Conservation (phyloP, 2,797 vertebrate genomes). For the Pogoniulus pusillus region DNA sequence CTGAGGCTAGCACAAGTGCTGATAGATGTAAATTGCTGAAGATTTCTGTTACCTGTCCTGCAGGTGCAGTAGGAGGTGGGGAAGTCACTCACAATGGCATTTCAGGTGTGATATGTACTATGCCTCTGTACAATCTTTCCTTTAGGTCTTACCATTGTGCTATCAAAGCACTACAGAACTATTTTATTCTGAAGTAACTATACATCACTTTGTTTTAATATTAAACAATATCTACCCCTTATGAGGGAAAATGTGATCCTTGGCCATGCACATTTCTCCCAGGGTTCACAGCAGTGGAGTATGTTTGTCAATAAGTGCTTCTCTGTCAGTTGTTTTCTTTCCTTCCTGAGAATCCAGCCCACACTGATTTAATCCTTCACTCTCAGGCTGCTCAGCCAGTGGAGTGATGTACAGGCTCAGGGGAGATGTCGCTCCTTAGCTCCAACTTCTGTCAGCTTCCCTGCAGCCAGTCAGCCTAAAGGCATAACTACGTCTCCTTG, state of each 20-base stretch:
- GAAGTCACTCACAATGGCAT: background rate
- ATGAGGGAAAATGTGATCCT: background rate
- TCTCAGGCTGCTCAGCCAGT: background rate
- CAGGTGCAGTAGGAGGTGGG: background rate
- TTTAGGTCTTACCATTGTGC: background rate
- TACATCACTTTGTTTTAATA: background rate
- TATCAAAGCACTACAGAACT: background rate
- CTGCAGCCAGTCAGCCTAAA: background rate
- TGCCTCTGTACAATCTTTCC: background rate
- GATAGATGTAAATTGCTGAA: background rate
- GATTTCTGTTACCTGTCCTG: background rate
- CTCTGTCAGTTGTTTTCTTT: background rate
- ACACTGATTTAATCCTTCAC: accelerated
- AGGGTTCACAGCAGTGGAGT: background rate
- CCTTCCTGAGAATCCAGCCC: background rate
- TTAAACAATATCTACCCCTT: background rate
- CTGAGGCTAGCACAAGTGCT: background rate
- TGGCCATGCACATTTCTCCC: background rate
- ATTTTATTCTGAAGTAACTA: background rate
- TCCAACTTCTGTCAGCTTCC: background rate
- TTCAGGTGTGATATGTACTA: background rate
- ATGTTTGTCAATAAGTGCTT: accelerated
- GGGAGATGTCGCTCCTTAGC: background rate
- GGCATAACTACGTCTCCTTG: background rate
- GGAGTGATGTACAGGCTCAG: accelerated